phyloP scores from a whole-genome alignment of 2,888 invertebrate species.

The Drosophila trichaetosa region DNA sequence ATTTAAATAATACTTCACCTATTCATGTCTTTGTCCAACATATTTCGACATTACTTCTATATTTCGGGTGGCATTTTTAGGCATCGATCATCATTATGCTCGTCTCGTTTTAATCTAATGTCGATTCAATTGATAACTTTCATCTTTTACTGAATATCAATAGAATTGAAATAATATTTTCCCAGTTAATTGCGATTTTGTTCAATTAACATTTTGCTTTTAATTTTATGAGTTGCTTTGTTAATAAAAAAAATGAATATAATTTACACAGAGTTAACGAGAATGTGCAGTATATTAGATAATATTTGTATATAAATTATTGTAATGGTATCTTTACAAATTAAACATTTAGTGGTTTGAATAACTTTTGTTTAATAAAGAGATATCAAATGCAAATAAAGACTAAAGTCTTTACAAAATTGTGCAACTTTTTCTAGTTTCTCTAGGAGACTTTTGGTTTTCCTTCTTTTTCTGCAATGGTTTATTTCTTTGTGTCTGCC shows the following conservation, averaged over 20 bases:
- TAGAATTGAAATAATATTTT: neutral
- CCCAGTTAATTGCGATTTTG: neutral
- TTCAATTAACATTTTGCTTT: neutral
- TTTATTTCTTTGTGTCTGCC: neutral
- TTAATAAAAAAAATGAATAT: neutral
- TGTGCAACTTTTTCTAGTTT: neutral
- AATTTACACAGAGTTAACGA: no score
- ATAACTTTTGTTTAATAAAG: neutral
- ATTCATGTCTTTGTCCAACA: slow-evolving; percentile 27
- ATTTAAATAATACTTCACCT: slow-evolving; percentile 71
- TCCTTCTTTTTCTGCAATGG: neutral
- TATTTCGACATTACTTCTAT: slow-evolving; percentile 13
- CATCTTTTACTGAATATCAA: neutral
- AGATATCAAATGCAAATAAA: neutral
- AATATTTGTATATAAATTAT: neutral
- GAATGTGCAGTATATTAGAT: no score
- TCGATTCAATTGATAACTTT: neutral
- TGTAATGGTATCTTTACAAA: neutral
- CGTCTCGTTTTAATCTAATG: neutral
- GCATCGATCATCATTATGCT: slow-evolving; percentile 15
- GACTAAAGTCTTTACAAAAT: neutral
- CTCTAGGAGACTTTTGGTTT: neutral
- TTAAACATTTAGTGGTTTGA: neutral
- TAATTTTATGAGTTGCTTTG: neutral
- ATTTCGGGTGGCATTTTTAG: slow-evolving; percentile 26